A percentile compares a stretch with the other conserved stretches of the same genome.
Evolutionary conservation across 2,113 vertebrate genomes (phyloP).

Genomic region (Lamprotornis superbus): DNA sequence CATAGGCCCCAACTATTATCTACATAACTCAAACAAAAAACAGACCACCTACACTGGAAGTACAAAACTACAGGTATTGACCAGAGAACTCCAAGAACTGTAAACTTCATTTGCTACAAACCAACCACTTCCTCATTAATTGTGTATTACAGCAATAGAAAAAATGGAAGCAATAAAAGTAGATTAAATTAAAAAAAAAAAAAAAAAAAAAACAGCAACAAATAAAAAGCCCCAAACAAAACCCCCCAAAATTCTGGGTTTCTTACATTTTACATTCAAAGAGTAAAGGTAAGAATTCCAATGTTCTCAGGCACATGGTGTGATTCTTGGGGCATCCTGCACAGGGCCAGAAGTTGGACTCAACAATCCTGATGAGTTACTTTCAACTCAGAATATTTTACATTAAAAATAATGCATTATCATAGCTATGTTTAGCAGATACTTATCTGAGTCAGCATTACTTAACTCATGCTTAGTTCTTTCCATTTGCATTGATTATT

Average conservation of each 20-base stretch:
- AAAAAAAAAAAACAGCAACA: too few species aligned
- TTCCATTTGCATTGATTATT: not conserved
- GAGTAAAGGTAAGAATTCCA: not conserved
- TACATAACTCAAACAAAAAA: not conserved
- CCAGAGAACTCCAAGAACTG: not conserved
- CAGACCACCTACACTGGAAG: not conserved
- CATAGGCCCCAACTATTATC: not conserved
- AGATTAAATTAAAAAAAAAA: not conserved
- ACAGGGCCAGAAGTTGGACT: not conserved
- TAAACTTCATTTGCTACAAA: not conserved
- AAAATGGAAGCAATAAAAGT: not conserved
- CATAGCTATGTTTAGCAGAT: not conserved
- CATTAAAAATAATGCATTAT: not conserved
- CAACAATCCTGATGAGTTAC: not conserved
- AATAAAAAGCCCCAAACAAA: not conserved
- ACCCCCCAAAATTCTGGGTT: fast-evolving
- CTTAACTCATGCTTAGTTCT: not conserved
- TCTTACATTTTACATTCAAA: not conserved
- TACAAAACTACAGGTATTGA: not conserved
- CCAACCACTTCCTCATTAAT: not conserved
- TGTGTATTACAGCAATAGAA: not conserved
- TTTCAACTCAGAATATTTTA: not conserved
- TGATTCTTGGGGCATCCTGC: not conserved
- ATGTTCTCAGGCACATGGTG: not conserved
- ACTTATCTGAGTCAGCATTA: not conserved